Percentiles rank a stretch among this genome's conserved stretches.
Evolutionary conservation across 2,113 vertebrate species (phyloP).

Genomic region (Bambusicola thoracicus): DNA sequence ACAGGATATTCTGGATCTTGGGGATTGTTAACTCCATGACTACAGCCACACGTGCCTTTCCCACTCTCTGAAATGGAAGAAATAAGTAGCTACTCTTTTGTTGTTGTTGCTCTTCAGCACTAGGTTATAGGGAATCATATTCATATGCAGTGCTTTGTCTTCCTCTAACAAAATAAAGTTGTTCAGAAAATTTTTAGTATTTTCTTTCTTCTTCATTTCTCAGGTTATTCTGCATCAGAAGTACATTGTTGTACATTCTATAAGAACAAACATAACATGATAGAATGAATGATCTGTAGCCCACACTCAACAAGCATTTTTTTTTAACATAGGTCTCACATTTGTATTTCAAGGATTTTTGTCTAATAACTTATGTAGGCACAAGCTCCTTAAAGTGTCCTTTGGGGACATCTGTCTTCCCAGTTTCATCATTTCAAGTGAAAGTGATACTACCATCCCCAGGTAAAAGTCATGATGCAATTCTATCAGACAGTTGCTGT

Average conservation of each 20-base stretch:
- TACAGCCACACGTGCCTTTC: neutral
- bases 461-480: conserved; percentile 83
- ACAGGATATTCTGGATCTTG: neutral
- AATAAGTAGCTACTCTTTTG: neutral
- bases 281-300: conserved; percentile 18
- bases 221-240: neutral
- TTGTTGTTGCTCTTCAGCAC: neutral
- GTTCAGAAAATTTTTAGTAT: neutral
- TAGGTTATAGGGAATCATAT: neutral
- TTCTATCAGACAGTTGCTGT: conserved; percentile 82
- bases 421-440: conserved; percentile 79
- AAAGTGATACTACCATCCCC: conserved; percentile 76
- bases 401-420: conserved; percentile 79
- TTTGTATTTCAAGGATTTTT: conserved; percentile 76
- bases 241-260: neutral
- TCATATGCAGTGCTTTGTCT: neutral
- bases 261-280: neutral
- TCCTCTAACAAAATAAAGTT: neutral
- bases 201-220: neutral
- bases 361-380: conserved; percentile 74
- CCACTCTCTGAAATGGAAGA: neutral
- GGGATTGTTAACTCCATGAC: neutral
- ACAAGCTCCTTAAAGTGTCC: conserved; percentile 82
- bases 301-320: conserved; percentile 60
- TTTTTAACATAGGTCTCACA: conserved; percentile 56